Evolutionary conservation across 2,113 vertebrate species (phyloP).

Genomic region (Axis porcinus): DNA sequence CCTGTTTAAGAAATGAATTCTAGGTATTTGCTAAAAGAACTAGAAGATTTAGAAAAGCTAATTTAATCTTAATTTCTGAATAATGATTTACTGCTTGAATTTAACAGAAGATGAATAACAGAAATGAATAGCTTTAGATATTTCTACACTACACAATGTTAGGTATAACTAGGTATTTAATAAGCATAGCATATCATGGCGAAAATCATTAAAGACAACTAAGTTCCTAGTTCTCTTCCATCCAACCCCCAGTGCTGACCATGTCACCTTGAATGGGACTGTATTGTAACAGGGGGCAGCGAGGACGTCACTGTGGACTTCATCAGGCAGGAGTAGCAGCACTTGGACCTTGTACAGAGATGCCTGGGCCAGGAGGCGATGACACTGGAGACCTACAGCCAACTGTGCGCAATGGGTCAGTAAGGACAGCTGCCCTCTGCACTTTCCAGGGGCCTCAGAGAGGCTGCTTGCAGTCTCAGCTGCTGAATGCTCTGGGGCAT

Average conservation of each 20-base stretch:
- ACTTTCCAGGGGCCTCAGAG: neutral
- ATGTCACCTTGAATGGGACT: neutral
- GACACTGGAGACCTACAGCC: conserved; percentile 57
- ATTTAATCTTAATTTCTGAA: neutral
- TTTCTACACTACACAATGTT: neutral
- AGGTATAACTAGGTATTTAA: too few relatives aligned
- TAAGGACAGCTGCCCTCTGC: neutral
- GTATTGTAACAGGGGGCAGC: conserved; percentile 44
- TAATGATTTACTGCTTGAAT: neutral
- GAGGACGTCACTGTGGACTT: conserved; percentile 58
- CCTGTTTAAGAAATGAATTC: neutral
- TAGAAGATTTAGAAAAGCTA: neutral
- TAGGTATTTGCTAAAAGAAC: neutral
- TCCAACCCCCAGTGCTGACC: neutral
- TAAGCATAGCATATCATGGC: neutral
- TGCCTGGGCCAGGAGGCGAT: conserved; percentile 44
- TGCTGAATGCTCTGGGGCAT: neutral
- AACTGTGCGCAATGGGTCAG: conserved; percentile 44
- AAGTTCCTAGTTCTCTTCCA: neutral
- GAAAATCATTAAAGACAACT: neutral
- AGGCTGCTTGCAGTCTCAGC: neutral
- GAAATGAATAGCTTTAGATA: neutral
- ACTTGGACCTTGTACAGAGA: conserved; percentile 37
- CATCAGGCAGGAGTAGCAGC: conserved; percentile 60
- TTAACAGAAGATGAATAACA: neutral